Evolutionary conservation across 2,888 invertebrate genomes (phyloP).

Genomic region (Serrognathus titanus): DNA sequence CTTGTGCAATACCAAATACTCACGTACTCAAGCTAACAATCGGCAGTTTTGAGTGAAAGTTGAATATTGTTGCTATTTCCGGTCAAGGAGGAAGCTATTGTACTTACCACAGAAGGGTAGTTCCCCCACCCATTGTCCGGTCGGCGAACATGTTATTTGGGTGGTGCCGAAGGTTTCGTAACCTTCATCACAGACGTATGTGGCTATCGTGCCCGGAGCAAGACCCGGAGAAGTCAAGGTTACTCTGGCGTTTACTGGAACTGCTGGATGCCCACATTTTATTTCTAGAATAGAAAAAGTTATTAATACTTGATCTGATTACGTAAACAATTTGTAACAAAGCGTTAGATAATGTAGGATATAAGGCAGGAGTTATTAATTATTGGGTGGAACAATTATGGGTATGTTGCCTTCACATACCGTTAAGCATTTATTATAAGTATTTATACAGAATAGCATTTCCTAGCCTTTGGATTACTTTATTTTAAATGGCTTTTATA

Average conservation of each 20-base stretch:
- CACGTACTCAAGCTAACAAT: no score
- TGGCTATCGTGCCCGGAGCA: constrained; percentile 61
- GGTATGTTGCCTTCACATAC: no score
- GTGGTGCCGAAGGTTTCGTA: constrained; percentile 83
- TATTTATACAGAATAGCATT: no score
- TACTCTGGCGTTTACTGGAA: constrained; percentile 78
- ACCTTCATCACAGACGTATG: constrained; percentile 79
- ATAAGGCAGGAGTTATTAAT: no score
- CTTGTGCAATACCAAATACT: no score
- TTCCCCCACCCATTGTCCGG: constrained; percentile 76
- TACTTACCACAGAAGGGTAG: constrained; percentile 79
- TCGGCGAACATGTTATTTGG: constrained; percentile 65
- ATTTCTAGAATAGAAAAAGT: constrained; percentile 21
- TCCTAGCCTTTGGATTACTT: no score
- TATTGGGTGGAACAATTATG: no score
- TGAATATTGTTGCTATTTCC: no score
- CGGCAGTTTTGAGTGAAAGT: no score
- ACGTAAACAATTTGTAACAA: not conserved
- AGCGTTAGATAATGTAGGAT: no score
- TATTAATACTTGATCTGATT: not conserved
- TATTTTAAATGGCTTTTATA: no score
- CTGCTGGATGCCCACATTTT: constrained; percentile 77
- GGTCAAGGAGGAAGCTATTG: not conserved
- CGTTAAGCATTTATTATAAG: no score
- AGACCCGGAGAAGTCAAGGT: constrained; percentile 57